Conservation (phyloP, 2,797 vertebrate species). For the Picus viridis region DNA sequence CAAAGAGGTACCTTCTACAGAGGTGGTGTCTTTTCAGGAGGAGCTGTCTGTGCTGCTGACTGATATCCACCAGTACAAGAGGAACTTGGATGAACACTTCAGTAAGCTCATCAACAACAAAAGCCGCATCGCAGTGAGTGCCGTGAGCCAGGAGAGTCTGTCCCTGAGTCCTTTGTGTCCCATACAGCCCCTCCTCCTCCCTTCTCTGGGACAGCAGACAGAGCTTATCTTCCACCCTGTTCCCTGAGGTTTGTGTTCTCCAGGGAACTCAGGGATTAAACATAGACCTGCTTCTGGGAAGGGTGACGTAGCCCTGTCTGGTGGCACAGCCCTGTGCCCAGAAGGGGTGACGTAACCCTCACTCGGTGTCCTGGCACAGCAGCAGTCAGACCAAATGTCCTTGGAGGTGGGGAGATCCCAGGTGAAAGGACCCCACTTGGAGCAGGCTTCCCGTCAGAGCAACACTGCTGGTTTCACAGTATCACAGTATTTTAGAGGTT, state of each 20-base stretch:
- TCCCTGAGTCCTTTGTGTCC: neutral
- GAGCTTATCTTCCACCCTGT: neutral
- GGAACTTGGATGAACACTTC: constrained; percentile 81
- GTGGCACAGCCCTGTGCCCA: neutral
- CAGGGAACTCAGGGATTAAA: neutral
- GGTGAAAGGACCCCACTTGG: neutral
- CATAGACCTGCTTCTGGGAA: neutral
- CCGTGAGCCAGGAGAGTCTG: neutral
- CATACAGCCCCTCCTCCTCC: neutral
- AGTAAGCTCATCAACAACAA: constrained; percentile 87
- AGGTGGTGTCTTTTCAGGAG: constrained; percentile 75
- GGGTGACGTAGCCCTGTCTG: neutral
- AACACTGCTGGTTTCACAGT: neutral
- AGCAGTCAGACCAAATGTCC: neutral
- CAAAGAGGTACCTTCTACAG: neutral
- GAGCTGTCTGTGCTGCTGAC: constrained; percentile 85
- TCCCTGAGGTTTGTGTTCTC: neutral
- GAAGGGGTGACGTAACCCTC: neutral
- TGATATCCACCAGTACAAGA: constrained; percentile 79
- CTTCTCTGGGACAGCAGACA: neutral
- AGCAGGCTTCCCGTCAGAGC: neutral
- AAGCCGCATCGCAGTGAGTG: constrained; percentile 82
- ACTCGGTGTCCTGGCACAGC: neutral
- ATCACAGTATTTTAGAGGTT: too few relatives aligned
- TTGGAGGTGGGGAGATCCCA: constrained; percentile 49